Evolutionary conservation across 1,140 invertebrate species (phyloP).

Genomic region (Drosophila rhopaloa): DNA sequence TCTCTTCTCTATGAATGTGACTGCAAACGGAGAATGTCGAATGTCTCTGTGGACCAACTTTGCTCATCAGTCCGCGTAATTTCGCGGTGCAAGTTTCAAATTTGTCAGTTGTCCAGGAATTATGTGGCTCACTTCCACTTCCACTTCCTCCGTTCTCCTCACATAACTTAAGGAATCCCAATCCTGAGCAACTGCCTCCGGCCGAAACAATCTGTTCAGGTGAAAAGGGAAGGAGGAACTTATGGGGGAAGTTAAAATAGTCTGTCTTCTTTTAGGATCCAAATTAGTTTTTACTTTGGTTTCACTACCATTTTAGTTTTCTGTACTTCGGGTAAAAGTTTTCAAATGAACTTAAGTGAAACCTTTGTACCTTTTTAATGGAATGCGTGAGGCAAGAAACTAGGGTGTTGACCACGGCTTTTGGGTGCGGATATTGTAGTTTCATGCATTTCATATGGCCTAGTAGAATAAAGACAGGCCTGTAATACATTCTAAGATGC

Average conservation of each 20-base stretch:
- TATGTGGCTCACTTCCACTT: conserved; percentile 29
- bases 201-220: conserved; percentile 62
- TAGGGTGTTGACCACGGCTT: background rate
- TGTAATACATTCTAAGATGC: no score
- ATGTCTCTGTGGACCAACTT: conserved; percentile 52
- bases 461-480: no score
- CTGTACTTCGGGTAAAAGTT: conserved; percentile 41
- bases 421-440: background rate
- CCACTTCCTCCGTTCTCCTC: background rate
- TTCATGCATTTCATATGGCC: conserved; percentile 4
- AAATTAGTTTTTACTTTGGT: conserved; percentile 66
- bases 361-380: background rate
- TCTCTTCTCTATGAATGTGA: conserved; percentile 38
- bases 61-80: conserved; percentile 73
- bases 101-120: conserved; percentile 63
- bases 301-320: conserved; percentile 27
- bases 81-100: conserved; percentile 67
- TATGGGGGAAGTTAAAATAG: background rate
- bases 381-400: conserved; percentile 6
- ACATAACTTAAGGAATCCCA: background rate
- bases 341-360: conserved; percentile 45
- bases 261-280: conserved; percentile 32
- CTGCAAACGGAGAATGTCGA: conserved; percentile 22
- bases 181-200: conserved; percentile 36
- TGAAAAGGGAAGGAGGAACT: background rate